These are phyloP conservation scores for Lottia scabra DNA, from an alignment of 2,888 invertebrate species.

Conservation along the genomic window DNA sequence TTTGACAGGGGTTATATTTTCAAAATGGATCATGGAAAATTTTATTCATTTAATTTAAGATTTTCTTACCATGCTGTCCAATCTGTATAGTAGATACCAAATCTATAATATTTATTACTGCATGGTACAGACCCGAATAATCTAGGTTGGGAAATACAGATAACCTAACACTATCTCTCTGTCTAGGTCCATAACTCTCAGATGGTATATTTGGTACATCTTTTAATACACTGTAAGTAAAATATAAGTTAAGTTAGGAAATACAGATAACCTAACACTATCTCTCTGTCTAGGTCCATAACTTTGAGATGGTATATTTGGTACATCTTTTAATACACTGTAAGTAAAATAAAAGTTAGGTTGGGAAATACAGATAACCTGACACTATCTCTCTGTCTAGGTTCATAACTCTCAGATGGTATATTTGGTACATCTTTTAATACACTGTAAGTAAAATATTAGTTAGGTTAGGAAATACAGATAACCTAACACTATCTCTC, in stretches of 20 bases:
- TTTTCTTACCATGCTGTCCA: constrained; percentile 72
- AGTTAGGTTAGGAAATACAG: constrained; percentile 94
- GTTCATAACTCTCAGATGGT: constrained; percentile 90
- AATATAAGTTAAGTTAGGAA: too few species aligned
- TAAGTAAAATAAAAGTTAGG: constrained; percentile 79
- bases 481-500: constrained; percentile 84
- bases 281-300: constrained; percentile 89
- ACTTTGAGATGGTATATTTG: constrained; percentile 91
- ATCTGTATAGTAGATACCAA: constrained; percentile 92
- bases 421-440: constrained; percentile 93
- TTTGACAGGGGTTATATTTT: too few species aligned
- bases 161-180: constrained; percentile 84
- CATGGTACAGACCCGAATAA: constrained; percentile 95
- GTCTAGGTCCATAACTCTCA: constrained; percentile 89
- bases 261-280: constrained; percentile 78
- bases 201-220: constrained; percentile 94
- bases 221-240: constrained; percentile 83
- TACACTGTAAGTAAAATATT: constrained; percentile 74
- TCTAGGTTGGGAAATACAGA: constrained; percentile 95
- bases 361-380: constrained; percentile 94
- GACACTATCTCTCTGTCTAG: constrained; percentile 82
- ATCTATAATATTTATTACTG: constrained; percentile 89
- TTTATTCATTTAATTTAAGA: too few species aligned
- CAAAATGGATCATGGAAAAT: too few species aligned
- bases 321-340: constrained; percentile 96